Base-by-base conservation (phyloP, 1,140 invertebrate genomes). In the Aphelenchoides fujianensis region DNA sequence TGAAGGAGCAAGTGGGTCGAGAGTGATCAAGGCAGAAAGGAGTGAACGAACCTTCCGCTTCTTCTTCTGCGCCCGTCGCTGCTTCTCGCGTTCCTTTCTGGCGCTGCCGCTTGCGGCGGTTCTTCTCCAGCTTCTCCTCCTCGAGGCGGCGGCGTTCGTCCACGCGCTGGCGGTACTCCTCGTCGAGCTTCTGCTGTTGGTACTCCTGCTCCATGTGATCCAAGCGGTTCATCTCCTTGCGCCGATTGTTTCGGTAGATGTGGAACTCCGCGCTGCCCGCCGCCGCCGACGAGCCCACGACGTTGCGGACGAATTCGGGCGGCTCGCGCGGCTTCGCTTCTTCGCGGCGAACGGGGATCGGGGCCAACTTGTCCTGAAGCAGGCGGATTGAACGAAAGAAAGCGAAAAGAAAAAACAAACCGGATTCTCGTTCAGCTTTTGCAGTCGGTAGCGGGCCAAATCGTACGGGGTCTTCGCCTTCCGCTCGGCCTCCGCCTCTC, bases 211-310 rank as follows among this genome's bases (percentile, higher is more conserved):
- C 79, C 30, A 82, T 78, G 66, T 75, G 74, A 1, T 82, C 81
- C 1, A 82, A 54, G 7, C 80, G 70, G 41, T 82, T 74, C 63
- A 80, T 76, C 62, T 82, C 80, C 35, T 80, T 77, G 2, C 81
- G 53, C 9, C 80, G 61, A 64, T 81, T 81, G 63, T 81, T 81
- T 70, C 80, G 78, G 70, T 74, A 80, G 63, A 82, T 82, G 64
- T 82, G 80, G 61, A 82, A 82, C 41, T 82, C 80, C 16, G 80
- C 77, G 69, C 79, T 82, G 35, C 80, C 77, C 28, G 80, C 80
- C 9, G 80, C 80, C 9, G 80, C 80, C n/a, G 81, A 83, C 7
- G 80, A 82, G 31, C 80, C 80, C 57, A 82, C 74, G 30, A 76
- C 76, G 62, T 76, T 76, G 3, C 74, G 55, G 30, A 76, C 62